A percentile compares a stretch with the other conserved stretches of the same genome.
These are phyloP conservation scores for Amphimallon solstitiale DNA, from an alignment of 2,888 invertebrate species.

Conservation along the genomic window DNA sequence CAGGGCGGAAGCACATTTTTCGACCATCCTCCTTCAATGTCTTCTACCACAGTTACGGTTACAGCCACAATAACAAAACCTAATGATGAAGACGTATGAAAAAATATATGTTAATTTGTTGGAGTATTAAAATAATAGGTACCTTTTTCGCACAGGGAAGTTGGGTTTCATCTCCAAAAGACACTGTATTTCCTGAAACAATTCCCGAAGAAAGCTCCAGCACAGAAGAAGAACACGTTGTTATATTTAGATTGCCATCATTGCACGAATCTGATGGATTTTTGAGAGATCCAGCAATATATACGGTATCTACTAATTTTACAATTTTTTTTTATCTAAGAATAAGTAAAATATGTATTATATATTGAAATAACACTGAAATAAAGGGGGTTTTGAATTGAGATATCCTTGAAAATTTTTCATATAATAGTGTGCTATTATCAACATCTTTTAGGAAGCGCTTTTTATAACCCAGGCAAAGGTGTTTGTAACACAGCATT, in stretches of 20 bases:
- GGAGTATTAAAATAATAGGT: constrained; percentile 5
- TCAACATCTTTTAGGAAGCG: no score
- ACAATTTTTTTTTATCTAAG: no score
- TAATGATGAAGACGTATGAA: constrained; percentile 69
- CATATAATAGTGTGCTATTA: no score
- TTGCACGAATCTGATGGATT: constrained; percentile 77
- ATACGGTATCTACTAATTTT: no score
- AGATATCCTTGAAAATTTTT: no score
- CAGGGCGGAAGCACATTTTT: constrained; percentile 67
- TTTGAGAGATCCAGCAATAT: constrained; percentile 80
- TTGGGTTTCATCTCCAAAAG: constrained; percentile 89
- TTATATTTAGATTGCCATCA: constrained; percentile 85
- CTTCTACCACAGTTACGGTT: constrained; percentile 58
- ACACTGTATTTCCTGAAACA: constrained; percentile 89
- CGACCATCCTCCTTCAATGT: constrained; percentile 61
- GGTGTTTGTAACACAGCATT: no score
- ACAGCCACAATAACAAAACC: constrained; percentile 62
- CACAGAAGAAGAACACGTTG: constrained; percentile 91
- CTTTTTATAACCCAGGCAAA: no score
- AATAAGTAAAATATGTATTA: no score
- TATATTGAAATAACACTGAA: no score
- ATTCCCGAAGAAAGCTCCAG: constrained; percentile 94
- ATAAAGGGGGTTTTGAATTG: no score
- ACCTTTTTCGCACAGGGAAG: constrained; percentile 64
- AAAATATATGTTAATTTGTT: constrained; percentile 13